Evolutionary conservation across 2,888 invertebrate genomes (phyloP).

Genomic region (Epirrita christyi): DNA sequence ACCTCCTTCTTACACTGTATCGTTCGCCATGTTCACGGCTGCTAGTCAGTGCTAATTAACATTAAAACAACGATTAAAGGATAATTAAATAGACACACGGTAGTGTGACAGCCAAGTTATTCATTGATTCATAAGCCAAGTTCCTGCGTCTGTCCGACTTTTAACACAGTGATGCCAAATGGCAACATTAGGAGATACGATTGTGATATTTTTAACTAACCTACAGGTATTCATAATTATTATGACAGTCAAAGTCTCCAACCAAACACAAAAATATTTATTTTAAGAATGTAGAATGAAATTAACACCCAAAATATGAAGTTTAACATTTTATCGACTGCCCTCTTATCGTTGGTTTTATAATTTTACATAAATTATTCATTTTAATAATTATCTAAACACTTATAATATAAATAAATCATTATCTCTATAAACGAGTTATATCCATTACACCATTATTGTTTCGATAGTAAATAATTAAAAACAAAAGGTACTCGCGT

Average conservation of each 20-base stretch:
- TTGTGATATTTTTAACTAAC: too few species aligned
- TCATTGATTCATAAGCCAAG: too few species aligned
- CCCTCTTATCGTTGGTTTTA: slow-evolving; percentile 31
- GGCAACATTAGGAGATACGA: too few species aligned
- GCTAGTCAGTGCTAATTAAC: too few species aligned
- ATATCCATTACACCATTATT: slow-evolving; percentile 40
- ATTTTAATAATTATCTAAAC: slow-evolving; percentile 16
- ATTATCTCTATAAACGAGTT: slow-evolving; percentile 14
- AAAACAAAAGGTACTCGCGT: slow-evolving; percentile 81
- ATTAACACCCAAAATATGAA: slow-evolving; percentile 39
- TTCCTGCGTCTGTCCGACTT: too few species aligned
- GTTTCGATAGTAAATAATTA: slow-evolving; percentile 50
- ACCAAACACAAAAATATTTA: slow-evolving; percentile 13
- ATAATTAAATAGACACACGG: too few species aligned
- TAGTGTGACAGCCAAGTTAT: too few species aligned
- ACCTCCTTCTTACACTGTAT: too few species aligned
- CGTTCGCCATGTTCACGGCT: too few species aligned
- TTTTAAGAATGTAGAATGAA: slow-evolving; percentile 3
- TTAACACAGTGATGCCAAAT: too few species aligned
- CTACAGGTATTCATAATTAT: too few species aligned
- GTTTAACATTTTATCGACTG: slow-evolving; percentile 47
- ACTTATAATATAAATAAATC: slow-evolving; percentile 9
- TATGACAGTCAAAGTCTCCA: slow-evolving; percentile 2
- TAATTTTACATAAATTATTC: slow-evolving; percentile 13
- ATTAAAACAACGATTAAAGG: too few species aligned